Conservation (phyloP, 2,113 vertebrate species). For the Thinocorus orbignyianus region DNA sequence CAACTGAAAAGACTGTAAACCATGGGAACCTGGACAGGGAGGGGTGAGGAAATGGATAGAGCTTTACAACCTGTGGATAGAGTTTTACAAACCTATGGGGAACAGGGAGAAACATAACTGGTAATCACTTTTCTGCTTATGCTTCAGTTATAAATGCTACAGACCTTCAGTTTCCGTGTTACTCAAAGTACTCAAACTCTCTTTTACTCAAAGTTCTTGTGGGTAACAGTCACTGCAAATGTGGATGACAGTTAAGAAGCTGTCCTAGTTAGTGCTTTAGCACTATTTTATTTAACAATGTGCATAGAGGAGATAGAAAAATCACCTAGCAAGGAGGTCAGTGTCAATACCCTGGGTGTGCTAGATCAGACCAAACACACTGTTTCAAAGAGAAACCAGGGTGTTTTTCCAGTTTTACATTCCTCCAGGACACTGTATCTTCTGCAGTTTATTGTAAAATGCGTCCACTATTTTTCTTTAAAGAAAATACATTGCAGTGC, state of each 20-base stretch:
- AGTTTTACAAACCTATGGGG: background rate
- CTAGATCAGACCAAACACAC: background rate
- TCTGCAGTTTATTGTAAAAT: background rate
- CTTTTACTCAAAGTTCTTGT: background rate
- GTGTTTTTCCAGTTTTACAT: background rate
- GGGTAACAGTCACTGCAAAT: background rate
- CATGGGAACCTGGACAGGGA: background rate
- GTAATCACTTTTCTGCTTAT: background rate
- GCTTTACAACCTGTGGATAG: background rate
- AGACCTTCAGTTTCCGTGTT: background rate
- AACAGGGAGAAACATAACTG: background rate
- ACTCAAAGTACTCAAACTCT: no score
- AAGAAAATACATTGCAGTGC: background rate
- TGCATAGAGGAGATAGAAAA: background rate
- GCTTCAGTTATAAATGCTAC: background rate
- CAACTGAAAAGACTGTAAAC: background rate
- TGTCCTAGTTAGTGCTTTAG: background rate
- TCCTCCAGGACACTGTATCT: background rate
- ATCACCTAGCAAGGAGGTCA: background rate
- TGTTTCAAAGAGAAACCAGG: background rate
- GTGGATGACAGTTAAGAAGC: background rate
- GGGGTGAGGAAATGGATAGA: accelerated
- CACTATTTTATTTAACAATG: background rate
- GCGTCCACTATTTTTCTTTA: slow-evolving; percentile 5
- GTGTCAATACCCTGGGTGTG: background rate